phyloP scores from a whole-genome alignment of 2,888 invertebrate species.

The Amblyjoppa fuscipennis region DNA sequence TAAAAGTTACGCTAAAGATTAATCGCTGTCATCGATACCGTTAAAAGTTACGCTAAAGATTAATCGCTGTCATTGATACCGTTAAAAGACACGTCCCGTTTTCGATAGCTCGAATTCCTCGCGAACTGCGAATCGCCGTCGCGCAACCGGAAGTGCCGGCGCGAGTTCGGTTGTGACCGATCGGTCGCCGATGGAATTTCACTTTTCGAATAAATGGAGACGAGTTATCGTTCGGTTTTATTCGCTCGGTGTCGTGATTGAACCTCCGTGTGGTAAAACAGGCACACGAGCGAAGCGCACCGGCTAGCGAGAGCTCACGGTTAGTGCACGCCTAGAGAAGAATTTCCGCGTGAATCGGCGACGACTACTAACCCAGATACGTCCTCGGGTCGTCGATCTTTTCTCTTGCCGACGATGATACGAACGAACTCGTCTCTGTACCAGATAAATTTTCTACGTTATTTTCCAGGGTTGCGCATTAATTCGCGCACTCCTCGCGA shows the following conservation, averaged over 20 bases:
- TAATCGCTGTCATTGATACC: no score
- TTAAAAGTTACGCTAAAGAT: no score
- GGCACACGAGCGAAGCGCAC: slow-evolving; percentile 13
- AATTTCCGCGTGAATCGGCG: slow-evolving; percentile 84
- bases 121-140: slow-evolving; percentile 18
- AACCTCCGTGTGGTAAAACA: not conserved
- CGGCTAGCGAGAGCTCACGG: slow-evolving; percentile 14
- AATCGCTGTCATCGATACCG: no score
- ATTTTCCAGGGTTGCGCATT: slow-evolving; percentile 30
- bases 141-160: not conserved
- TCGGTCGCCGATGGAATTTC: slow-evolving; percentile 74
- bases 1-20: no score
- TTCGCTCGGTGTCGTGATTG: not conserved
- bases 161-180: slow-evolving; percentile 20
- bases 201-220: slow-evolving; percentile 77
- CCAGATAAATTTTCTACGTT: slow-evolving; percentile 81
- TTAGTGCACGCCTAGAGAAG: slow-evolving; percentile 78
- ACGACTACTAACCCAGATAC: slow-evolving; percentile 85
- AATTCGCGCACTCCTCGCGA: not conserved
- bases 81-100: not conserved
- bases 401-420: slow-evolving; percentile 79
- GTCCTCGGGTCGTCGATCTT: slow-evolving; percentile 83
- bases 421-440: slow-evolving; percentile 74
- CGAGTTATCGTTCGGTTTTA: slow-evolving; percentile 26
- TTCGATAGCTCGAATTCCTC: slow-evolving; percentile 10